phyloP scores from a whole-genome alignment of 2,113 vertebrate species.

The Gymnorhina tibicen region DNA sequence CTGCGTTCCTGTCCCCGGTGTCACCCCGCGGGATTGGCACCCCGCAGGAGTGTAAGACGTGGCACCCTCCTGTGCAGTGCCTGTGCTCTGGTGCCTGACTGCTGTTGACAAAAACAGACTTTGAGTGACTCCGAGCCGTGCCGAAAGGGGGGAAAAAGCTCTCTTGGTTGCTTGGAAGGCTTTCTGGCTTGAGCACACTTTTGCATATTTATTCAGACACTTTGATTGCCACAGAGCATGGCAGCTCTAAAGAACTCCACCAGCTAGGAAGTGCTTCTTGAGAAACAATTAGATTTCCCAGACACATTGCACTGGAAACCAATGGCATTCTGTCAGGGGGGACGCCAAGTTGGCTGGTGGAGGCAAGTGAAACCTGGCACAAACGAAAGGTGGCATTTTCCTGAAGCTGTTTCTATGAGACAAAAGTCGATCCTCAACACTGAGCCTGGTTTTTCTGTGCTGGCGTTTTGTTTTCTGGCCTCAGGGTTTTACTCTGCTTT shows the following conservation, averaged over 20 bases:
- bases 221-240: background rate
- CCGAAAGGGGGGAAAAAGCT: background rate
- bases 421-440: background rate
- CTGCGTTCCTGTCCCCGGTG: background rate
- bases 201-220: background rate
- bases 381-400: slow-evolving; percentile 17
- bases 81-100: background rate
- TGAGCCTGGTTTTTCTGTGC: background rate
- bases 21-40: background rate
- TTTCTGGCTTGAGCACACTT: background rate
- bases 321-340: background rate
- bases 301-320: background rate
- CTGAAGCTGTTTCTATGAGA: slow-evolving; percentile 19
- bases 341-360: background rate
- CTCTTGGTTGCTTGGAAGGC: background rate
- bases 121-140: rapidly evolving
- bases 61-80: background rate
- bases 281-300: slow-evolving; percentile 11
- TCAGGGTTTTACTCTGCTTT: background rate
- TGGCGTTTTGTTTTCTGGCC: background rate
- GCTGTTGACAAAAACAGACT: background rate
- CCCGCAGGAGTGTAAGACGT: background rate
- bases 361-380: background rate
- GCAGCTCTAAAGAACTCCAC: background rate
- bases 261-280: background rate